Evolutionary conservation across 1,140 invertebrate species (phyloP), one percentile per base, ranked within the genome.

Genomic region (Ephestia elutella): DNA sequence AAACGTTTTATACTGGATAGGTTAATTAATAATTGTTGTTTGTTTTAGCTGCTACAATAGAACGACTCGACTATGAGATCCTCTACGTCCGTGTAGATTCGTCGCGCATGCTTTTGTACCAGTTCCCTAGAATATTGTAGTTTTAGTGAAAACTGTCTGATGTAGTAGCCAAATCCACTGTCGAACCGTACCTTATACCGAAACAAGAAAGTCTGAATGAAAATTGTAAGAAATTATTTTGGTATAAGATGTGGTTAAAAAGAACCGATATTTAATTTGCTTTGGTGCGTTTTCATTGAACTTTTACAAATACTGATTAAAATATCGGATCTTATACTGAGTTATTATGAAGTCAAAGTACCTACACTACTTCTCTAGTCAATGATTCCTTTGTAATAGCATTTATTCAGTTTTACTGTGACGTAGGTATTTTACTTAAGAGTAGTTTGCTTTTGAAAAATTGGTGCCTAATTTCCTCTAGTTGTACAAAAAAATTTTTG

Each of bases 1-100:
- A 32, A 32, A 32, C 9, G 4, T 8, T 32, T 32, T 32, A 1
- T 32, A 32, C 9, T 44, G 10, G 2, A 44, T 17, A 44, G 15
- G 10, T 53, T n/a, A 11, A 50, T 51, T 70, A 69, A 72, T 59
- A 56, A 62, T 65, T 75, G 74, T 78, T 90, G 87, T 81, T 90
- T 87, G 82, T 90, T 91, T 80, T 91, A 93, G 92, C 90, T 92
- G 92, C 89, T 93, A 93, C 91, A 93, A 93, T 91, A 91, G 92
- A 91, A 93, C 92, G 70, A 93, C 92, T 75, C 91, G 92, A 74
- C 91, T 93, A 78, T 93, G 90, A 91, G 70, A 81, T 60, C 60
- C 66, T 59, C 71, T 30, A 63, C 66, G 71, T 63, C 76, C 72
- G 70, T 70, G 71, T 68, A 49, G 68, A 72, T 68, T 66, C 73